A percentile compares a stretch with the other conserved stretches of the same genome.
phyloP scores from a whole-genome alignment of 2,888 invertebrate species.

The Drosophila anceps region DNA sequence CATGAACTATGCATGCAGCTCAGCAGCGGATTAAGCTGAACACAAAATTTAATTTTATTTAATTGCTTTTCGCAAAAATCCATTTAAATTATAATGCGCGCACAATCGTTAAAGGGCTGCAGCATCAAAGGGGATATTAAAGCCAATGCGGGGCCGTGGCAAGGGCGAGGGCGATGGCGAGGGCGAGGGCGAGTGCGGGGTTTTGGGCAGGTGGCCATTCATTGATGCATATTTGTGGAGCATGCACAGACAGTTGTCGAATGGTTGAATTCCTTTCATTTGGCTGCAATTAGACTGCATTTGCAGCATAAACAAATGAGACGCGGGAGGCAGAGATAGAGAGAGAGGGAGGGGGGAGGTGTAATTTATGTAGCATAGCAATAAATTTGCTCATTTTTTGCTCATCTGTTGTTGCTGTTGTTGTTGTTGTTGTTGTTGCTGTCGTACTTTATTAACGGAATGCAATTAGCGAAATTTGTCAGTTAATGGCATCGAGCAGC shows the following conservation, averaged over 20 bases:
- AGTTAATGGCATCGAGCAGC: slow-evolving; percentile 76
- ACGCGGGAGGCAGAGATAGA: background rate
- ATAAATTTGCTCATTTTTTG: slow-evolving; percentile 55
- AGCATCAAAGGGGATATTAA: slow-evolving; percentile 46
- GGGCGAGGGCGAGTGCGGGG: background rate
- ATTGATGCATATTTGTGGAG: slow-evolving; percentile 66
- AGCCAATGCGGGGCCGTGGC: background rate
- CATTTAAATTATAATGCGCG: slow-evolving; percentile 78
- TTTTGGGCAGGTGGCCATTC: slow-evolving; percentile 28
- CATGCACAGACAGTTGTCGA: slow-evolving; percentile 73
- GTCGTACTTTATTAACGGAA: slow-evolving; percentile 78
- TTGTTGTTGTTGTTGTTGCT: slow-evolving; percentile 26
- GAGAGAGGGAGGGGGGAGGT: background rate
- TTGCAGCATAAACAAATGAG: slow-evolving; percentile 47
- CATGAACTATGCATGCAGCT: slow-evolving; percentile 79
- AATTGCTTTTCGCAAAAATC: slow-evolving; percentile 80
- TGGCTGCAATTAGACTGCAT: slow-evolving; percentile 65
- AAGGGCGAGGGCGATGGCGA: too few species aligned
- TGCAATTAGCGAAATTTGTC: slow-evolving; percentile 79
- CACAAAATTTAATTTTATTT: slow-evolving; percentile 78
- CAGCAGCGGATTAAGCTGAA: slow-evolving; percentile 72
- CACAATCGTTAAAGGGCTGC: slow-evolving; percentile 52
- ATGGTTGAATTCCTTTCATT: slow-evolving; percentile 70
- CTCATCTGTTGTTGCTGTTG: slow-evolving; percentile 24
- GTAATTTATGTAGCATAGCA: slow-evolving; percentile 60